Evolutionary conservation across 2,888 invertebrate species (phyloP).

Genomic region (Chorisops tibialis): DNA sequence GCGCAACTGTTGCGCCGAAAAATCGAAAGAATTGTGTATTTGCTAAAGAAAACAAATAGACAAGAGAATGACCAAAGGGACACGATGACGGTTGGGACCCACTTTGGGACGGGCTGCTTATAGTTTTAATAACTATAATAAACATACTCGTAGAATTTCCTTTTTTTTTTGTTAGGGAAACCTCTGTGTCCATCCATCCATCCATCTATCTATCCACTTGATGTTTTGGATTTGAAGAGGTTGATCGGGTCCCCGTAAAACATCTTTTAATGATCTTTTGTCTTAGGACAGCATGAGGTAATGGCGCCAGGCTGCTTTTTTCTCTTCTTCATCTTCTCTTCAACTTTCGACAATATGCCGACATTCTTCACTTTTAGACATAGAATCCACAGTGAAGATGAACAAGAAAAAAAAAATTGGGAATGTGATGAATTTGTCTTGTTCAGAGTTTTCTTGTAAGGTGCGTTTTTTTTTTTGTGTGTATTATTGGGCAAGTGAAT

Average conservation of each 20-base stretch:
- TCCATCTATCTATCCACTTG: conserved; percentile 10
- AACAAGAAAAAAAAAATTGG: neutral
- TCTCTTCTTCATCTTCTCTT: no score
- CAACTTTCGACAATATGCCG: neutral
- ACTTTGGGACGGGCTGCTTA: no score
- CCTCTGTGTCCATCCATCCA: neutral
- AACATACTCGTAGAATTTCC: no score
- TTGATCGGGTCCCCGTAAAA: conserved; percentile 11
- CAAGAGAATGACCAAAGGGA: no score
- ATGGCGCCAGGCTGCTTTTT: conserved; percentile 35
- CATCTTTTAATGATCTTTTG: conserved; percentile 28
- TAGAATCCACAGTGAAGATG: neutral
- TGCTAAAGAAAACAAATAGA: no score
- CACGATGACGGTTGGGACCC: no score
- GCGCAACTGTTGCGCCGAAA: no score
- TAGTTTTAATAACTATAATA: no score
- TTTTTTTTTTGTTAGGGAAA: neutral
- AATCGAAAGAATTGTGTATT: no score
- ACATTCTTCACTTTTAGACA: neutral
- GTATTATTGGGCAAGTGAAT: neutral
- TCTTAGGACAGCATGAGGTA: conserved; percentile 33
- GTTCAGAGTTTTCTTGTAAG: neutral
- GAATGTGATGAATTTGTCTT: neutral
- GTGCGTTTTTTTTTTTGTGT: neutral
- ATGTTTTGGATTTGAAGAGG: conserved; percentile 2